A percentile compares a stretch with the other conserved stretches of the same genome.
Evolutionary conservation across 2,888 invertebrate species (phyloP).

Genomic region (Xestobium rufovillosum): DNA sequence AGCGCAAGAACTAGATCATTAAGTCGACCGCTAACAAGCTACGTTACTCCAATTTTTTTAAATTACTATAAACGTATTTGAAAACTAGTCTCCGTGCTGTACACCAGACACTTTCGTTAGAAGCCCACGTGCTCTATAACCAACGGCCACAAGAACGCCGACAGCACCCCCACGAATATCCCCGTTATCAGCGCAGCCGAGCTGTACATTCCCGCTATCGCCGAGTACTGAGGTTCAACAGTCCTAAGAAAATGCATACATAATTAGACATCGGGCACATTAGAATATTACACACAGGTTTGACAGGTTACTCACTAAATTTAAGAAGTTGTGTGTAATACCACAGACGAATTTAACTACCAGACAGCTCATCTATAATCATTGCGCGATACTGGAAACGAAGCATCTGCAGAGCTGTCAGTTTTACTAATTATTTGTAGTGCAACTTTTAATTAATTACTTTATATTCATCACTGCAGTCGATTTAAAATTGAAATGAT

Average conservation of each 20-base stretch:
- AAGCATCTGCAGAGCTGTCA: too few relatives aligned
- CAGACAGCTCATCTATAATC: too few relatives aligned
- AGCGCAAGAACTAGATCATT: constrained; percentile 3
- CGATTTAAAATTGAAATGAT: too few relatives aligned
- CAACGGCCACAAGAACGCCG: constrained; percentile 63
- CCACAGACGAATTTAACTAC: too few relatives aligned
- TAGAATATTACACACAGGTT: too few relatives aligned
- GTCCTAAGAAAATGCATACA: constrained; percentile 49
- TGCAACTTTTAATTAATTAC: too few relatives aligned
- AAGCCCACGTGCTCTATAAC: constrained; percentile 46
- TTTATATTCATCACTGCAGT: too few relatives aligned
- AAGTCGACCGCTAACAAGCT: neutral
- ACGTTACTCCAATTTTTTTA: constrained; percentile 8
- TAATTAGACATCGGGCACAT: constrained; percentile 12
- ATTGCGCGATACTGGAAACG: too few relatives aligned
- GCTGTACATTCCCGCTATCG: constrained; percentile 93
- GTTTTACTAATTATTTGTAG: too few relatives aligned
- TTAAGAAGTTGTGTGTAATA: too few relatives aligned
- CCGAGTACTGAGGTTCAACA: constrained; percentile 73
- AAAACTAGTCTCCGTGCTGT: constrained; percentile 39
- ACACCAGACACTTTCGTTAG: constrained; percentile 44
- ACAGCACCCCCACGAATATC: constrained; percentile 73
- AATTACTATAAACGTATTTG: constrained; percentile 31
- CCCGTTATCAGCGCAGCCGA: constrained; percentile 89
- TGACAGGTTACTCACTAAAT: too few relatives aligned